phyloP scores from a whole-genome alignment of 1,140 invertebrate genomes.

The Penaeus japonicus region DNA sequence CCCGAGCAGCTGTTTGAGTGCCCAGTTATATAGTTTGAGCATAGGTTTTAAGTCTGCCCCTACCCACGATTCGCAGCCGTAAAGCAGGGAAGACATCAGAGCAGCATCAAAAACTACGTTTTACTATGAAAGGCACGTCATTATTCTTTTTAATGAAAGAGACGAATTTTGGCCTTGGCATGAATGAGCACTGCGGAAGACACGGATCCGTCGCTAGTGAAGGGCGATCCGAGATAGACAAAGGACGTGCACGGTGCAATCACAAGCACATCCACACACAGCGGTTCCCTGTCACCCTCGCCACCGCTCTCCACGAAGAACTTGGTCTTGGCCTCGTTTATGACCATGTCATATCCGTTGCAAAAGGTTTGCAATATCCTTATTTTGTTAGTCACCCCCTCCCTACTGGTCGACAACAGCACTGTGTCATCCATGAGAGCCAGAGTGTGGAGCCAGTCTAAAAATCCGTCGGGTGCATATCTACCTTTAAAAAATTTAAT shows the following conservation, averaged over 20 bases:
- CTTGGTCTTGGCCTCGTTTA: background rate
- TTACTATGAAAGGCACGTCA: background rate
- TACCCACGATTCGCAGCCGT: background rate
- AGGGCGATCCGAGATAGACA: background rate
- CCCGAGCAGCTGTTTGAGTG: background rate
- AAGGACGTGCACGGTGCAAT: background rate
- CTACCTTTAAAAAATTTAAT: background rate
- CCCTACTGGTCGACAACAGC: background rate
- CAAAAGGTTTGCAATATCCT: no score
- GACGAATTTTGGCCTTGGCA: background rate
- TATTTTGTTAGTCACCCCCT: no score
- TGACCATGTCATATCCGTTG: background rate
- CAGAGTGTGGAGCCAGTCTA: background rate
- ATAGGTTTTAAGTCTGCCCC: no score
- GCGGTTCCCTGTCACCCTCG: no score
- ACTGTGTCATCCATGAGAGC: no score
- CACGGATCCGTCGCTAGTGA: constrained; percentile 1
- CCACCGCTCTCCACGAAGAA: no score
- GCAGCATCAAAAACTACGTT: background rate
- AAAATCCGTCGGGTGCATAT: background rate
- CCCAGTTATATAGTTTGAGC: no score
- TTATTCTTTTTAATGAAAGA: constrained; percentile 3
- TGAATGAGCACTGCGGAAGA: background rate
- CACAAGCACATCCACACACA: no score
- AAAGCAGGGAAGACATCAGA: background rate